These are phyloP conservation scores for Thamnophis sirtalis DNA, from an alignment of 2,113 vertebrate genomes.

Conservation along the genomic window DNA sequence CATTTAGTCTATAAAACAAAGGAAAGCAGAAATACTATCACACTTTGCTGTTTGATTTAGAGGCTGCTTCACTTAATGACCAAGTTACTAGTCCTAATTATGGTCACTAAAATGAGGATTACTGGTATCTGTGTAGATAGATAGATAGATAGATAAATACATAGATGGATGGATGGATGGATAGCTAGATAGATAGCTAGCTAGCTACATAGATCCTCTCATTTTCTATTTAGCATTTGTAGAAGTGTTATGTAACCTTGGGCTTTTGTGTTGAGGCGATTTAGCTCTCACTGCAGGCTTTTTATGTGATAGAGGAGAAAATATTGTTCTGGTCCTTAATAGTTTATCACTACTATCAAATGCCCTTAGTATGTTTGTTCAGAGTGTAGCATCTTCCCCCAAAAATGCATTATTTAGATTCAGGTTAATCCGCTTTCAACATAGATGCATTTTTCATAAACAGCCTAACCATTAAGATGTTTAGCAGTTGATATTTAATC, in stretches of 20 bases:
- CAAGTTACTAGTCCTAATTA: background rate
- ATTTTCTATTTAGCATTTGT: background rate
- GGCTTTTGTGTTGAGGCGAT: background rate
- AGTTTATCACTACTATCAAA: background rate
- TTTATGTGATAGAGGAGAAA: background rate
- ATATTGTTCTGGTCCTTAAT: background rate
- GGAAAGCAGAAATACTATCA: background rate
- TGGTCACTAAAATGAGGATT: background rate
- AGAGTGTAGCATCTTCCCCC: background rate
- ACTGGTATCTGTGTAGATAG: background rate
- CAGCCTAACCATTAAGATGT: slow-evolving; percentile 8
- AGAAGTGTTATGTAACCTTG: background rate
- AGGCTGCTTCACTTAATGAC: background rate
- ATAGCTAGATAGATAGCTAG: background rate
- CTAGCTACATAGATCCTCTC: background rate
- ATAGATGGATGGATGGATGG: background rate
- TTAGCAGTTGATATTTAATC: slow-evolving; percentile 23
- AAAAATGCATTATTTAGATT: background rate
- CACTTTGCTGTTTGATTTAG: background rate
- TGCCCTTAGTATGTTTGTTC: background rate
- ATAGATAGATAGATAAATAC: background rate
- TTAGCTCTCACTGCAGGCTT: background rate
- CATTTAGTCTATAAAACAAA: background rate
- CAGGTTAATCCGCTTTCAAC: background rate
- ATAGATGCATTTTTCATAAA: background rate